Base-by-base conservation (phyloP, 2,113 vertebrate species). In the Poicephalus gulielmi region DNA sequence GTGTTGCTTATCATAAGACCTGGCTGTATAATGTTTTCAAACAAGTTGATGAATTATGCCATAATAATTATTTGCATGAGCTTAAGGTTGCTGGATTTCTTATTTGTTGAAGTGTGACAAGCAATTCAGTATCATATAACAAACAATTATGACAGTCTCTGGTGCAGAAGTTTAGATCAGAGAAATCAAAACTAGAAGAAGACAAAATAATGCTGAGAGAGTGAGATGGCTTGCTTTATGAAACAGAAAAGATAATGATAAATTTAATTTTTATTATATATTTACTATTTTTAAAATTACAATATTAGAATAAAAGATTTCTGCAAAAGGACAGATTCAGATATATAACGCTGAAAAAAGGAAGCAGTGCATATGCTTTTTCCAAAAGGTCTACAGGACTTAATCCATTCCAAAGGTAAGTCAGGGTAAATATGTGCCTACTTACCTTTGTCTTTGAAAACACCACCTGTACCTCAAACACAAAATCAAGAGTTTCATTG, bases 1-100 rank as follows among this genome's bases (percentile, higher is more conserved):
- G 13, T 75, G 19, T 46, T 92, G 23, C 39, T 85, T 91, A 59
- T 84, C 33, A 13, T 44, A 52, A 92, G 33, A 30, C 22, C 28
- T 76, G 39, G 17, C 11, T 89, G 33, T 81, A 90, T 79, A 87
- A 68, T 77, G 7, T 75, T 90, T 75, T 71, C 57, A 95, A 94
- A 87, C 27, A 83, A n/a, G 79, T 62, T 86, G 46, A 75, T 71
- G 22, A 74, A 87, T 87, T 62, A 62, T 69, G 22, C 11, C 66
- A 70, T 62, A 91, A 79, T 73, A 82, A 73, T 76, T 0, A 69
- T 74, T 78, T 86, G 3, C 25, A 49, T 20, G 10, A 89, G 1
- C 17, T 78, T 74, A 69, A 19, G 7, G 27, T 49, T 83, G 18
- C 46, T 74, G 25, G 10, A 59, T 77, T 92, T 73, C 27, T 47